Conservation (phyloP, 2,113 vertebrate species). For the Phaethon lepturus region DNA sequence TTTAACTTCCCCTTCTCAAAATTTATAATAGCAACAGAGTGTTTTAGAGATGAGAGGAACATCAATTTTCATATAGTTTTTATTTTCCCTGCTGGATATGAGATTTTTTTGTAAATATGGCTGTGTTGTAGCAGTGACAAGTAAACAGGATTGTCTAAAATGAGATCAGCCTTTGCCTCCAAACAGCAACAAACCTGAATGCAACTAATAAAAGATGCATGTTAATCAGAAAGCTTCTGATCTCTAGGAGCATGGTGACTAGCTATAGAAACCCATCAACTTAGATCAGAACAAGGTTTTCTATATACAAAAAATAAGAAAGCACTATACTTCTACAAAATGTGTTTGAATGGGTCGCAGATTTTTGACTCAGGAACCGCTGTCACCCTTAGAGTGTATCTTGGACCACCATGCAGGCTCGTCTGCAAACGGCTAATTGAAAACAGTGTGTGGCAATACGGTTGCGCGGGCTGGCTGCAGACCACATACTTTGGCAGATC, state of each 20-base stretch:
- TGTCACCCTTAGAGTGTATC: background rate
- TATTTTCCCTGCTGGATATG: background rate
- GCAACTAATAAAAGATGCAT: background rate
- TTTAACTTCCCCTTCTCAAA: constrained; percentile 10
- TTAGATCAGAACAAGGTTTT: background rate
- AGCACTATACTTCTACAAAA: background rate
- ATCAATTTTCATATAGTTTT: background rate
- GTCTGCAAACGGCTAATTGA: background rate
- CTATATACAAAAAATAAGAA: background rate
- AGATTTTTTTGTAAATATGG: background rate
- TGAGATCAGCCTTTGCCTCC: background rate
- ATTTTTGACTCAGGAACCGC: background rate
- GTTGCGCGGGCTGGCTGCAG: background rate
- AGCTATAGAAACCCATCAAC: background rate
- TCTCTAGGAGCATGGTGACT: background rate
- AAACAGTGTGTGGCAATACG: background rate
- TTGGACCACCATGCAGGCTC: constrained; percentile 10
- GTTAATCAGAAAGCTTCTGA: background rate
- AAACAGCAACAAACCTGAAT: background rate
- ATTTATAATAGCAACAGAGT: background rate
- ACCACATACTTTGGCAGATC: background rate
- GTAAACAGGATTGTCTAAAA: background rate
- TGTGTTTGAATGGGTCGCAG: background rate
- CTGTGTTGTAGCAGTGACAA: background rate
- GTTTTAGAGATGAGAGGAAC: background rate